Evolutionary conservation across 2,888 invertebrate species (phyloP).

Genomic region (Autographa gamma): DNA sequence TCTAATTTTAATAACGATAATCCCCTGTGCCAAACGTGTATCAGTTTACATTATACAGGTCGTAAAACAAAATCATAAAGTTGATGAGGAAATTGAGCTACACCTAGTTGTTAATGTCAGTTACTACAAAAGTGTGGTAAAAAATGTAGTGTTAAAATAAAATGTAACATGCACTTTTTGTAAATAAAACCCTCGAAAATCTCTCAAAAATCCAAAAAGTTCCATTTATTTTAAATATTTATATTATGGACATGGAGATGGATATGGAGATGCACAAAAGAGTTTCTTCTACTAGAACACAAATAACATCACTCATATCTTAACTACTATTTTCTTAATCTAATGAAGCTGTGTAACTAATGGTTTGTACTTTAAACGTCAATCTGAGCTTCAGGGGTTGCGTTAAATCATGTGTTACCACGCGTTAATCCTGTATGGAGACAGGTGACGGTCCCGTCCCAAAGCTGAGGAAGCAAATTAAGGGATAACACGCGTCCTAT

Average conservation of each 20-base stretch:
- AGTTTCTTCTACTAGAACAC: background rate
- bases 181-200: too few relatives aligned
- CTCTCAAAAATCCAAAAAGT: too few relatives aligned
- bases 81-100: too few relatives aligned
- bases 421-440: background rate
- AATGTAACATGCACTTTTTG: too few relatives aligned
- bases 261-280: too few relatives aligned
- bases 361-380: background rate
- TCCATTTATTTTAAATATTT: too few relatives aligned
- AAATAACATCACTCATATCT: background rate
- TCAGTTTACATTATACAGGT: background rate
- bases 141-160: too few relatives aligned
- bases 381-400: background rate
- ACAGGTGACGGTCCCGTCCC: background rate
- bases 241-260: too few relatives aligned
- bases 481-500: background rate
- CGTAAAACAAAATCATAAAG: background rate
- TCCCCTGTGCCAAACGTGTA: background rate
- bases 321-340: background rate
- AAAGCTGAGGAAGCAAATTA: background rate
- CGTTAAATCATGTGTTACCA: background rate
- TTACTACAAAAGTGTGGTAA: too few relatives aligned
- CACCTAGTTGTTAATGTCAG: too few relatives aligned
- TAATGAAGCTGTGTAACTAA: background rate
- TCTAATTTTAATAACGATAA: slow-evolving; percentile 6